Evolutionary conservation across 2,888 invertebrate genomes (phyloP), one percentile per base, ranked within the genome.

Genomic region (Andricus quercusramuli): DNA sequence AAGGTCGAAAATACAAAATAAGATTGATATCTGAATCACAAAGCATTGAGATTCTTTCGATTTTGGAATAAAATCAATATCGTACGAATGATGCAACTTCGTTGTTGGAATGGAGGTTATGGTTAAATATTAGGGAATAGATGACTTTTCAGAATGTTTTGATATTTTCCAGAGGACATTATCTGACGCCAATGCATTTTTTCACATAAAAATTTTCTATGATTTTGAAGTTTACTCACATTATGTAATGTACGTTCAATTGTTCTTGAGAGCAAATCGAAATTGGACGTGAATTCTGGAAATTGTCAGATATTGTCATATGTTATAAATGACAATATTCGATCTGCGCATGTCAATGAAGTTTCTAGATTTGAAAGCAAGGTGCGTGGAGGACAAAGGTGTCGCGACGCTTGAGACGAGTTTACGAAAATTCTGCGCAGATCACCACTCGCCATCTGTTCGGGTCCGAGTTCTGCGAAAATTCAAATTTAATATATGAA

Each of bases 161-260:
- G 64, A 22, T 70, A 62, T 32, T 77, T 37, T 8, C 29, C 4
- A 15, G 44, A 70, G 4, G 22, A 64, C 17, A 51, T 74, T 22
- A 22, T 47, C 6, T 15, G 11, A 25, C 17, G 22, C n/a, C 51
- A n/a, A 17, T 62, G 56, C 37, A 66, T 37, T 37, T 78, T 17
- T 13, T 32, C 25, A 17, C 22, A 20, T 32, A 5, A 37, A 59
- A 79, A 70, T 56, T 56, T 51, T 51, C 13, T 32, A 65, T 8
- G 25, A 51, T 37, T 59, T 68, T 78, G 37, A 29, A 44, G 41
- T 89, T 85, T 85, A 89, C 89, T 90, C 87, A 90, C 87, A 88
- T 90, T 86, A 90, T 78, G 90, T 86, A 89, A 89, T 85, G 83
- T 79, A 15, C 41, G 77, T 85, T 86, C 86, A 84, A 85, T 78